Evolutionary conservation across 2,888 invertebrate genomes (phyloP), one percentile per base, ranked within the genome.

Genomic region (Heterodera filipjevi): DNA sequence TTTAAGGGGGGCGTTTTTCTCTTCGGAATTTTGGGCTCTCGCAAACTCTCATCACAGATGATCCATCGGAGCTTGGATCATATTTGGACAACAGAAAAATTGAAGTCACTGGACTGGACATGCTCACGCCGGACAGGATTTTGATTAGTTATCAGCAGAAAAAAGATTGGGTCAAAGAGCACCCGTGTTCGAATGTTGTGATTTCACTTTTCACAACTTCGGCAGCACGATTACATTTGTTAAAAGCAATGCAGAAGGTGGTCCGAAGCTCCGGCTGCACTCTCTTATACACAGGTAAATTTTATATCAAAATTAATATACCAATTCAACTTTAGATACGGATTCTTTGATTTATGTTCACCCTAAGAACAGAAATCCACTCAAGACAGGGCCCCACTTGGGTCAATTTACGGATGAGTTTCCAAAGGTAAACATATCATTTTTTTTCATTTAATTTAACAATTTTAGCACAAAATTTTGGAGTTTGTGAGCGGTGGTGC

Each of bases 151-250:
- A 78, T 10, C 30, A 49, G 2, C 27, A 14, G 1, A 79, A 66
- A 66, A 72, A 35, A 2, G 78, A 78, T 10, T 78, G 30, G 30
- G 68, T 78, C 35, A 27, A 73, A 10, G 73, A 73, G 12, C 59
- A 59, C 27, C 59, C 59, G 12, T 59, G 59, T 27, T 70, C 30
- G 5, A 35, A 39, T 22, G 32, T 27, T 66, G 46, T 68, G 10
- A n/a, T 35, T 27, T 59, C 79, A 44, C 79, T 79, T 30, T 66
- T 53, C 27, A 59, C 77, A 16, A 72, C 72, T 8, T 72, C 72
- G 6, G 72, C 72, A 6, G 72, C 72, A 3, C 72, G 72, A 22
- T 72, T 72, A n/a, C 72, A 72, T 8, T 59, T 72, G 19, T 44
- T 72, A 19, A 72, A 72, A 33, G 14, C 49, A 33, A 71, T 71